phyloP scores from a whole-genome alignment of 2,113 vertebrate species.

The Psilopsiagon aurifrons region DNA sequence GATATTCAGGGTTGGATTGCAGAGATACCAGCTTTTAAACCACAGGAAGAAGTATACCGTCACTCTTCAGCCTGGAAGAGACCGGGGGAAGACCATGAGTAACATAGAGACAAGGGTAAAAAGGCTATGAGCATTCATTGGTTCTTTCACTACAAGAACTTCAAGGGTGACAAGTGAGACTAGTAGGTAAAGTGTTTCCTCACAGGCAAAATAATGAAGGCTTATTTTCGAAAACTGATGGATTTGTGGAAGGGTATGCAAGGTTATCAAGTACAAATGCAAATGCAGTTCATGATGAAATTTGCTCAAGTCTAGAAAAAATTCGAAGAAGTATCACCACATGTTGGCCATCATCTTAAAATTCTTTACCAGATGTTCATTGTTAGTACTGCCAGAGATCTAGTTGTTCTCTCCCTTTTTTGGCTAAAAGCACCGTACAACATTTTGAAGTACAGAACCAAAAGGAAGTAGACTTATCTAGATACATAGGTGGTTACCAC shows the following conservation, averaged over 20 bases:
- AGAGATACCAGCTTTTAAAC: neutral
- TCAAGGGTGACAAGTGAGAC: neutral
- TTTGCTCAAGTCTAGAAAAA: neutral
- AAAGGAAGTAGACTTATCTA: neutral
- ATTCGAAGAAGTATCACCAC: neutral
- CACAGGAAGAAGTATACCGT: neutral
- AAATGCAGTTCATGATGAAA: neutral
- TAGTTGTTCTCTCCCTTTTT: neutral
- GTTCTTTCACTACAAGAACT: neutral
- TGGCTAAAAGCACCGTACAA: neutral
- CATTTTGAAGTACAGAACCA: neutral
- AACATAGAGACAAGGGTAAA: neutral
- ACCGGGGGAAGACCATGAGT: neutral
- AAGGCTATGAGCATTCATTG: neutral
- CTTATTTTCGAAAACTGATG: neutral
- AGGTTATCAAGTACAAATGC: neutral
- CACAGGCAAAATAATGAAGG: neutral
- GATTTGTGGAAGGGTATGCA: neutral
- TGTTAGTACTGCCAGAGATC: neutral
- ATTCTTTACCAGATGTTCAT: neutral
- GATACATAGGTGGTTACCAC: neutral
- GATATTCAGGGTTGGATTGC: neutral
- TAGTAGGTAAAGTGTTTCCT: neutral
- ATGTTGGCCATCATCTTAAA: neutral
- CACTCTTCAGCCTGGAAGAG: neutral